A percentile compares a stretch with the other conserved stretches of the same genome.
phyloP scores from a whole-genome alignment of 1,140 invertebrate genomes.

The Vanessa tameamea region DNA sequence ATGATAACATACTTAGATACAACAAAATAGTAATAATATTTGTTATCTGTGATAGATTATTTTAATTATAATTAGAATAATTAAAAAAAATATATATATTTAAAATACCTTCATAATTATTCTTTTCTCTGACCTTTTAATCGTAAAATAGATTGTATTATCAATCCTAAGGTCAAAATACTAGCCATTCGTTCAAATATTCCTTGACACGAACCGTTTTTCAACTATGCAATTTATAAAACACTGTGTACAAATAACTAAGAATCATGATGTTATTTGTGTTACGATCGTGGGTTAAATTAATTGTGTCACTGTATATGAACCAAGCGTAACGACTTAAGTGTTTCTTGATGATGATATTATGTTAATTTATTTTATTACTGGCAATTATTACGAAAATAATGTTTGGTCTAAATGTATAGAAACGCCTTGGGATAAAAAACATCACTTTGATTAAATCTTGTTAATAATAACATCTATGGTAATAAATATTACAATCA shows the following conservation, averaged over 20 bases:
- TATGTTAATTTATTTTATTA: conserved; percentile 18
- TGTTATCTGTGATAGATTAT: too few species aligned
- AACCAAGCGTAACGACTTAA: background rate
- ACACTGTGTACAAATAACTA: background rate
- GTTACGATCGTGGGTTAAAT: background rate
- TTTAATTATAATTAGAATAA: too few species aligned
- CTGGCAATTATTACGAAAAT: conserved; percentile 6
- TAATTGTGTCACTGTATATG: background rate
- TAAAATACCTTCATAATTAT: background rate
- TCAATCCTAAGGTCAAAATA: conserved; percentile 32
- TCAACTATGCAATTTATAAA: conserved; percentile 27
- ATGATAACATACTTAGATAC: too few species aligned
- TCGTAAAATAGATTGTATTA: conserved; percentile 16
- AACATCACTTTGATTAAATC: too few species aligned
- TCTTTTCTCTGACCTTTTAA: conserved; percentile 15
- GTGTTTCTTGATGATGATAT: conserved; percentile 21
- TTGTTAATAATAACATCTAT: too few species aligned
- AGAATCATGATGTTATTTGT: background rate
- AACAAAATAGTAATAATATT: too few species aligned
- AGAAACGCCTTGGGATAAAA: too few species aligned
- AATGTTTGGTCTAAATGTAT: background rate
- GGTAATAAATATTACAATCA: too few species aligned
- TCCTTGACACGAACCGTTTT: conserved; percentile 34
- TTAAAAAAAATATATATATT: too few species aligned
- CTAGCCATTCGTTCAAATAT: conserved; percentile 24